Evolutionary conservation across 2,888 invertebrate genomes (phyloP), one percentile per base, ranked within the genome.

Genomic region (Hirtodrosophila histrioides): DNA sequence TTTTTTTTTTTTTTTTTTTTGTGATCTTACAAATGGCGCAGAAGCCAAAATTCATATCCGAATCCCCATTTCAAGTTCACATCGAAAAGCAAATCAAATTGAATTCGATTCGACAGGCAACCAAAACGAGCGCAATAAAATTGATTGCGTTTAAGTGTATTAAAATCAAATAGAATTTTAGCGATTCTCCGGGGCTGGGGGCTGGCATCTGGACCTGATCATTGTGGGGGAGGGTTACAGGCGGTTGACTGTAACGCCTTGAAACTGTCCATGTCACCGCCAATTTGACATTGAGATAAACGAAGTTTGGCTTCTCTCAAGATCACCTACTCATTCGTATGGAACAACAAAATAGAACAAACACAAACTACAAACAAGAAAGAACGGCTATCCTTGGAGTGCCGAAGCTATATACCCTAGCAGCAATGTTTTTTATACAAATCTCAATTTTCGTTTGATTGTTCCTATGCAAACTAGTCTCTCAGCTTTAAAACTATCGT

Each of bases 111-210:
- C 76, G 82, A 85, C 82, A 85, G 79, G 73, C 87, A 82, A 60
- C 69, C 85, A 78, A 82, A 81, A 84, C 78, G 78, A 85, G 73
- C 82, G 79, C 69, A 87, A 87, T 87, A 67, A 82, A 87, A 82
- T 82, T 82, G 86, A 82, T 82, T 87, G 76, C 82, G 86, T 85
- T 78, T 73, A 87, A 78, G 86, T 82, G 63, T 85, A 83, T 87
- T 85, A 75, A 82, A 70, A 85, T 86, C 85, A 78, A 85, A 86
- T 69, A 65, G 56, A 72, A 75, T 74, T 72, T 76, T 62, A 51
- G 48, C 67, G 56, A 58, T 60, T 66, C 66, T 71, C 56, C 71
- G 44, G 50, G 27, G 36, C 35, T 35, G 35, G 4, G 29, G 27
- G n/a, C 43, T 55, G 51, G n/a, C 69, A 70, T 70, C 71, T 70